Base-by-base conservation (phyloP, 2,113 vertebrate genomes). In the Megalops atlanticus region DNA sequence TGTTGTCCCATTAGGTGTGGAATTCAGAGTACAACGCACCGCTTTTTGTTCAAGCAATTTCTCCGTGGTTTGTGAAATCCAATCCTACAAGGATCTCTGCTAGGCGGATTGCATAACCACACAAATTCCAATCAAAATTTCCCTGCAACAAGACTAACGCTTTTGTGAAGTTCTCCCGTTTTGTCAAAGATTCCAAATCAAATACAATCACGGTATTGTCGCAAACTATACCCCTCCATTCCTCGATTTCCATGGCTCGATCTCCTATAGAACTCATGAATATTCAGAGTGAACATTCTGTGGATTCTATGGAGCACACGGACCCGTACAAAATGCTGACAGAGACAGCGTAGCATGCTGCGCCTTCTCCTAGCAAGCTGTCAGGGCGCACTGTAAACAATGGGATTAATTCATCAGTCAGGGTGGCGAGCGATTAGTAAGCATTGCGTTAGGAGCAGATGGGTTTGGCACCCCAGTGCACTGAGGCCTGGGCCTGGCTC, bases 51-150 rank as follows among this genome's bases (percentile, higher is more conserved):
- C 69, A 71, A 36, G 8, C 11, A 71, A 38, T 38, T 38, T 16
- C 69, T 18, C 36, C n/a, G 24, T 24, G 11, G 8, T 11, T n/a
- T 8, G 24, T 7, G 71, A 24, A 73, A 38, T 38, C 18, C n/a
- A n/a, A n/a, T n/a, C n/a, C n/a, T n/a, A n/a, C n/a, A n/a, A n/a
- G n/a, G n/a, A n/a, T n/a, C n/a, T 35, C 35, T 40, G 27, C 7
- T 39, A 73, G 71, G 40, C 78, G 31, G 81, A 81, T 89, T 87
- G 83, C 78, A 49, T 82, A 85, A 84, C 74, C 3, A 74, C 18
- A 85, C 45, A n/a, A n/a, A n/a, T n/a, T n/a, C n/a, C 80, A 2
- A 84, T 76, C 84, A 88, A 86, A 83, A 84, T 49, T 27, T 7
- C 38, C 14, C n/a, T n/a, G 39, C 4, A 43, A 68, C 12, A 35